Evolutionary conservation across 2,888 invertebrate genomes (phyloP), one percentile per base, ranked within the genome.

Genomic region (Pherbina coryleti): DNA sequence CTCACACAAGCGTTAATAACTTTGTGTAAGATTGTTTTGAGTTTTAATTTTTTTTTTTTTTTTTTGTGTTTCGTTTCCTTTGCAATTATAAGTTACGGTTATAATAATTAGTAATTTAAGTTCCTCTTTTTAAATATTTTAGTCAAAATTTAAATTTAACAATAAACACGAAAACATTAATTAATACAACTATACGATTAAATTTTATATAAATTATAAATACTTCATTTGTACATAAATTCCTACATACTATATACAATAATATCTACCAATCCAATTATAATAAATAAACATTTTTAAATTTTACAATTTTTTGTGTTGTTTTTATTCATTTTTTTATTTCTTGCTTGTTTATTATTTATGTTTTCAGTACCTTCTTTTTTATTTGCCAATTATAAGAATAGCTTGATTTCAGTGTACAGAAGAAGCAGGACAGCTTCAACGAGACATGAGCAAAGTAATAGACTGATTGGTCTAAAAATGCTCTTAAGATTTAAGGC

Each of bases 91-190:
- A 17, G 2, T 44, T 73, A 19, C 11, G 8, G 49, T 49, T n/a
- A 57, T 60, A 19, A n/a, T 34, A 5, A 19, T n/a, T 11, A 28
- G 31, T 66, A 31, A 66, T 31, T 66, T 74, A 74, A 51, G 74
- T 66, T 74, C 51, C 66, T 74, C 74, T 37, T 74, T 73, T 60
- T 37, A 75, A 67, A 28, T 75, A 67, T 5, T 75, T 75, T 75
- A 75, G 75, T 55, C 67, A 22, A 75, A 75, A 67, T 75, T 75
- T 66, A 66, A 67, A 34, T 66, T 53, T 37, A 28, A 19, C 9
- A 44, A 49, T 60, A 37, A 7, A 72, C 19, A 60, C 72, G 9
- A 53, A 66, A 28, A 60, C 28, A 31, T 53, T 25, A 31, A 31
- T 25, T 31, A 8, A 70, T 70, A 70, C 11, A 60, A 28, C 25